A percentile compares a stretch with the other conserved stretches of the same genome.
Evolutionary conservation across 2,113 vertebrate species (phyloP).

Genomic region (Eclectus roratus): DNA sequence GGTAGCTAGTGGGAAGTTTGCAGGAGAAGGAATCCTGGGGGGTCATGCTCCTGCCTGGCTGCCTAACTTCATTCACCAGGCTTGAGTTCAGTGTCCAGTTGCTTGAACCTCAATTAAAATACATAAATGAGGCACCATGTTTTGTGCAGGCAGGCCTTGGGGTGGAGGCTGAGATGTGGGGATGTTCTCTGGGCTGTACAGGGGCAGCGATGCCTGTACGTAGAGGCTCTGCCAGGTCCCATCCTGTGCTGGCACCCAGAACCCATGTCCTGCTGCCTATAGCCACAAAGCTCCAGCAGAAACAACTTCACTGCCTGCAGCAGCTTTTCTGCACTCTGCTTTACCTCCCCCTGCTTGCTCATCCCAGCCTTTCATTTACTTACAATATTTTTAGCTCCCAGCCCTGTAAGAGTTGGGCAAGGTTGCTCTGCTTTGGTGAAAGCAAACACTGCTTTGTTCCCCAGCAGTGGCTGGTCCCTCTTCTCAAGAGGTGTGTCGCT

Average conservation of each 20-base stretch:
- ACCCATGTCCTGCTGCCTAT: not conserved
- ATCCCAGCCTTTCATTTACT: not conserved
- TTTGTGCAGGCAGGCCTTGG: not conserved
- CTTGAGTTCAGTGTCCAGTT: not conserved
- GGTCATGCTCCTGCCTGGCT: not conserved
- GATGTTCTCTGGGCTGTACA: rapidly evolving
- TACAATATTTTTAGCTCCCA: not conserved
- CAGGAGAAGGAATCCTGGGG: not conserved
- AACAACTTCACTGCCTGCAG: not conserved
- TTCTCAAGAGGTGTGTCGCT: not conserved
- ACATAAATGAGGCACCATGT: rapidly evolving
- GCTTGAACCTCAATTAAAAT: not conserved
- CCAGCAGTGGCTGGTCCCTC: not conserved
- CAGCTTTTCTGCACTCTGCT: not conserved
- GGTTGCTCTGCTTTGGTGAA: not conserved
- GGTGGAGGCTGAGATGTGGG: not conserved
- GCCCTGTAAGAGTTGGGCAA: not conserved
- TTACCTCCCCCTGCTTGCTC: not conserved
- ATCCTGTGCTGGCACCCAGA: not conserved
- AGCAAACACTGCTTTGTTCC: not conserved
- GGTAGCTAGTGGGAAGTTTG: not conserved
- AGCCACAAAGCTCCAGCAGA: not conserved
- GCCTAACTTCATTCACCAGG: rapidly evolving
- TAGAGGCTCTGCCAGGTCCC: not conserved
- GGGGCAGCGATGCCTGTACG: rapidly evolving